phyloP scores from a whole-genome alignment of 2,888 invertebrate genomes.

The Hirtodrosophila duncani region DNA sequence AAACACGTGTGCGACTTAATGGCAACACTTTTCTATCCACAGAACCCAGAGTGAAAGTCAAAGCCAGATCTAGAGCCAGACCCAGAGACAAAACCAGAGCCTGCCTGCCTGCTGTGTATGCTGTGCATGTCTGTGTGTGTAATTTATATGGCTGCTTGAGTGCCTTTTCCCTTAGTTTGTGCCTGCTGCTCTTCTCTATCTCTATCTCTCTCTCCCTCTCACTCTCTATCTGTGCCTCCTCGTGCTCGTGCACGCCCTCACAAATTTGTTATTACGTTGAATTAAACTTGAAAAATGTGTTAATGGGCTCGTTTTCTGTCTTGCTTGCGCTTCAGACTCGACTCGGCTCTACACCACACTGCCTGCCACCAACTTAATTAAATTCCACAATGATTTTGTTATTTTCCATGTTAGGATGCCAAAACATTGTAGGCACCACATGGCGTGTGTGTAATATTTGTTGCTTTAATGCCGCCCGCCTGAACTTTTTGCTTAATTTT shows the following conservation, averaged over 20 bases:
- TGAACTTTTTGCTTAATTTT: neutral
- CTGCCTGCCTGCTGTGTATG: too few relatives aligned
- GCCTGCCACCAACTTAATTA: conserved; percentile 48
- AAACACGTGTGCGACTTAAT: conserved; percentile 40
- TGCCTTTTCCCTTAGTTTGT: conserved; percentile 13
- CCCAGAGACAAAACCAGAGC: too few relatives aligned
- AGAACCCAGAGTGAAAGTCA: conserved; percentile 1
- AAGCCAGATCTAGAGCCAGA: too few relatives aligned
- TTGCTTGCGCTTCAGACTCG: conserved; percentile 9
- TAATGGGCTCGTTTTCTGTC: conserved; percentile 44
- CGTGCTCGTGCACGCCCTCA: conserved; percentile 3
- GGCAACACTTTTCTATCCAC: conserved; percentile 37
- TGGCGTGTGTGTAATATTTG: conserved; percentile 52
- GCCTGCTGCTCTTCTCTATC: neutral
- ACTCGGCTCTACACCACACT: neutral
- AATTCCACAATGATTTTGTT: conserved; percentile 62
- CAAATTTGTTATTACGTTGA: conserved; percentile 63
- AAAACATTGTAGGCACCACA: conserved; percentile 43
- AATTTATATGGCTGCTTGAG: conserved; percentile 58
- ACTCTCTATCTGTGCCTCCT: neutral
- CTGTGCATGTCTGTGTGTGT: conserved; percentile 47
- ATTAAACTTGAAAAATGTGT: conserved; percentile 71
- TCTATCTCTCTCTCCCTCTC: neutral
- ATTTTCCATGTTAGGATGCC: conserved; percentile 24
- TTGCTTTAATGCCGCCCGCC: neutral